Percentiles rank a stretch among this genome's conserved stretches.
phyloP scores from a whole-genome alignment of 2,113 vertebrate species.

The Varanus komodoensis region DNA sequence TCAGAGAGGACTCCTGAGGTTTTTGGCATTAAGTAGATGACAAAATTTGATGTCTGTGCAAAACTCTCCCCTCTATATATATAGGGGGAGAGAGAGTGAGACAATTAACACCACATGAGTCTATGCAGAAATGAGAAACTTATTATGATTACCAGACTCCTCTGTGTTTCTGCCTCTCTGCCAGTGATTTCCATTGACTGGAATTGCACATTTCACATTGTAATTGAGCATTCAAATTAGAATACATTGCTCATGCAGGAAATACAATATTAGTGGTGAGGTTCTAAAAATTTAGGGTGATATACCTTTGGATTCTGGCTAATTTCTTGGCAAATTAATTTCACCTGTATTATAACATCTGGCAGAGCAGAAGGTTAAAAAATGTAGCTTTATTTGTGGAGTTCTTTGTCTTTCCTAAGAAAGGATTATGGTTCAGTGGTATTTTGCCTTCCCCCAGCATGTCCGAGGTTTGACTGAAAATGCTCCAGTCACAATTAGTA shows the following conservation, averaged over 20 bases:
- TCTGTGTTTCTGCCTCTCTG: background rate
- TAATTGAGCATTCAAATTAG: constrained; percentile 29
- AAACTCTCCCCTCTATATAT: background rate
- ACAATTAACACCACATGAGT: background rate
- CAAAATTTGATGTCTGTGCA: background rate
- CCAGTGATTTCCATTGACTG: constrained; percentile 25
- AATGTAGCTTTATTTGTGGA: background rate
- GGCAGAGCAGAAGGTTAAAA: background rate
- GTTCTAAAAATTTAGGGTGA: background rate
- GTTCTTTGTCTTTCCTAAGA: background rate
- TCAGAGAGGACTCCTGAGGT: background rate
- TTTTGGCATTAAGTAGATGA: background rate
- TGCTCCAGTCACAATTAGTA: too few species aligned
- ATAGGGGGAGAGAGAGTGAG: background rate
- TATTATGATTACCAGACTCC: background rate
- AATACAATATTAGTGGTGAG: background rate
- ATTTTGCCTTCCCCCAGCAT: background rate
- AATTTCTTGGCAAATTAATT: background rate
- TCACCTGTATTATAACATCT: background rate
- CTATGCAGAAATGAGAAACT: background rate
- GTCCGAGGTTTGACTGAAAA: too few species aligned
- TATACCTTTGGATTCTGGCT: background rate
- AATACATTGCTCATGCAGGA: constrained; percentile 1
- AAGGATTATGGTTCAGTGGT: background rate
- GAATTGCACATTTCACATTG: constrained; percentile 6